Base-by-base conservation (phyloP, 64 coral and sea anemone genomes). In the Montipora efflorescens region DNA sequence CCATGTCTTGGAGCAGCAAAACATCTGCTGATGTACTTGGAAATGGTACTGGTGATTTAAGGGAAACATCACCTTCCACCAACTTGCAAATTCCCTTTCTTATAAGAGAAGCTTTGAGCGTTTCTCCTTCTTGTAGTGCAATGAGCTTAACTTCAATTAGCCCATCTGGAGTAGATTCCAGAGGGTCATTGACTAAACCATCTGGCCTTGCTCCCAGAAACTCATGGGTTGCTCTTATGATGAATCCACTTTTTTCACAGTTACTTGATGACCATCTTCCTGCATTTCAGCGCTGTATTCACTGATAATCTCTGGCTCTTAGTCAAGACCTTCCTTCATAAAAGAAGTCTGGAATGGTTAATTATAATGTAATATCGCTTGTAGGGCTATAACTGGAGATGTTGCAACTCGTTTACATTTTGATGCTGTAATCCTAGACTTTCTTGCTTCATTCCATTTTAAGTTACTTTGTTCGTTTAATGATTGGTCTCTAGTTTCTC, bases 1-100 rank as follows among this genome's bases (percentile, higher is more conserved):
- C 84, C 84, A 87, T 16, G 66, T 71, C 66, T 47, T 87, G 8
- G 3, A 47, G 66, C 64, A 71, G 64, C 84, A 87, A 87, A 87
- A 87, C 25, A 87, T 73, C 50, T 87, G 84, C 58, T 71, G 84
- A 73, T 87, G 84, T 87, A 87, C 71, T 87, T 87, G 84, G 47
- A 48, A 89, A 61, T 64, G 47, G 61, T 89, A 89, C 59, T 89
- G 87, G 74, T 89, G 87, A 57, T 23, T 89, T 89, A 89, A 89
- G 22, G 53, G 74, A 78, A 11, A 89, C 25, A 45, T 36, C 11
- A 49, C 75, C 57, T 59, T 79, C 75, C 16, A 71, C 45, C 88
- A 90, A 44, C 79, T 90, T 90, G 76, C 88, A 90, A 78, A 90
- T 90, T 79, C 76, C 75, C 78, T 90, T 90, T 78, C 88, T 90